Evolutionary conservation across 2,888 invertebrate genomes (phyloP), one percentile per base, ranked within the genome.

Genomic region (Cantharis lateralis): DNA sequence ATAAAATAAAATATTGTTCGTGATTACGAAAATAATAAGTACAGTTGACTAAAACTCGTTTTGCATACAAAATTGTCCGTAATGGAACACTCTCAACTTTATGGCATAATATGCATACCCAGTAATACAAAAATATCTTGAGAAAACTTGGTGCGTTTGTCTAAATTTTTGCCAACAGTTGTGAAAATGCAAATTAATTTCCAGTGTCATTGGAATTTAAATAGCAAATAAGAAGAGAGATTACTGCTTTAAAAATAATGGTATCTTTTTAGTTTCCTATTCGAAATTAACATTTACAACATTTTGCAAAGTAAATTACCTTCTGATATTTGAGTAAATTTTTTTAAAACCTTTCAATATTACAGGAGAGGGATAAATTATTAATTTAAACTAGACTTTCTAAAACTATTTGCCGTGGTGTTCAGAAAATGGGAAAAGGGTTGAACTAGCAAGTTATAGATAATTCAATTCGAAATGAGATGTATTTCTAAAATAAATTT

Each of bases 1-100:
- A 48, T 48, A 48, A 48, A 48, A 48, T n/a, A 48, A 48, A 48
- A 48, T 48, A 48, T 48, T 48, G 48, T n/a, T 48, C 7, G n/a
- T 48, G 48, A 48, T 48, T 48, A n/a, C n/a, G 48, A 48, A 48
- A 48, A 48, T 48, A 48, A 32, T 32, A 32, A 32, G 64, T 68
- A 68, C 72, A 72, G 66, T 72, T 68, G 68, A 68, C 66, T 72
- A 68, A 68, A 72, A 68, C 72, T 61, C 16, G 68, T 62, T 72
- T 72, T 72, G 72, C 72, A 72, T 72, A 72, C 72, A 61, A 72
- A 72, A 26, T 72, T 68, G 68, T 72, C 61, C 68, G 72, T 68
- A 72, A 72, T 68, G 64, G 66, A 72, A 66, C 64, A 71, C 26
- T 32, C 48, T 66, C 48, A 66, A 72, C 63, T 72, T 72, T 18